These are phyloP conservation scores for Nephrocerus scutellatus DNA, from an alignment of 2,888 invertebrate species.

Conservation along the genomic window DNA sequence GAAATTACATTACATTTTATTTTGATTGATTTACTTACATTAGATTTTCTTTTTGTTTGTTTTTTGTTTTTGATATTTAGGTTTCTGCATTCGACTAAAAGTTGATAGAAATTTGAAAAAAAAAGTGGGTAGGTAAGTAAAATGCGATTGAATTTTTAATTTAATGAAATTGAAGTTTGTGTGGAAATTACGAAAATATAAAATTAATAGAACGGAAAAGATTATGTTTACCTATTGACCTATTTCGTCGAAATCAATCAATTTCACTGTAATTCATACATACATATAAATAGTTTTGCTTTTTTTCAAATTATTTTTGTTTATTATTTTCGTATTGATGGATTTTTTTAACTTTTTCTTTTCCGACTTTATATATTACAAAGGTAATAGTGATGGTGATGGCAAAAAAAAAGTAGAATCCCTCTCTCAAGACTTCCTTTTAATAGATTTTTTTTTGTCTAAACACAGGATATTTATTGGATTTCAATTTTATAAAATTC, in stretches of 20 bases:
- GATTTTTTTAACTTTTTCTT: constrained; percentile 6
- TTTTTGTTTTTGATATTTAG: too few relatives aligned
- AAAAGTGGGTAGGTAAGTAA: too few relatives aligned
- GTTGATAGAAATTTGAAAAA: too few relatives aligned
- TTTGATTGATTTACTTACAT: too few relatives aligned
- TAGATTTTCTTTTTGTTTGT: too few relatives aligned
- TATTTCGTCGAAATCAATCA: neutral
- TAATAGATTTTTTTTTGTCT: constrained; percentile 1
- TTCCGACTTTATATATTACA: constrained; percentile 1
- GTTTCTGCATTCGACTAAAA: too few relatives aligned
- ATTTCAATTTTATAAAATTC: too few relatives aligned
- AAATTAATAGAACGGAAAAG: neutral
- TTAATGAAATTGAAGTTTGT: too few relatives aligned
- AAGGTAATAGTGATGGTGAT: constrained; percentile 8
- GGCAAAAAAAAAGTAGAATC: constrained; percentile 14
- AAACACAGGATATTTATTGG: too few relatives aligned
- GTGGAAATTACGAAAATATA: constrained; percentile 12
- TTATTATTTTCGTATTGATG: constrained; percentile 4
- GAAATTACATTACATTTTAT: too few relatives aligned
- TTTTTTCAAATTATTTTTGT: neutral
- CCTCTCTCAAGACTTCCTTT: constrained; percentile 2
- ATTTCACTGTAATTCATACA: too few relatives aligned
- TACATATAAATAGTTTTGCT: neutral
- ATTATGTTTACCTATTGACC: constrained; percentile 13
- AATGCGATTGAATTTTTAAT: too few relatives aligned